Conservation (phyloP, 2,888 invertebrate species). For the Apamea anceps region DNA sequence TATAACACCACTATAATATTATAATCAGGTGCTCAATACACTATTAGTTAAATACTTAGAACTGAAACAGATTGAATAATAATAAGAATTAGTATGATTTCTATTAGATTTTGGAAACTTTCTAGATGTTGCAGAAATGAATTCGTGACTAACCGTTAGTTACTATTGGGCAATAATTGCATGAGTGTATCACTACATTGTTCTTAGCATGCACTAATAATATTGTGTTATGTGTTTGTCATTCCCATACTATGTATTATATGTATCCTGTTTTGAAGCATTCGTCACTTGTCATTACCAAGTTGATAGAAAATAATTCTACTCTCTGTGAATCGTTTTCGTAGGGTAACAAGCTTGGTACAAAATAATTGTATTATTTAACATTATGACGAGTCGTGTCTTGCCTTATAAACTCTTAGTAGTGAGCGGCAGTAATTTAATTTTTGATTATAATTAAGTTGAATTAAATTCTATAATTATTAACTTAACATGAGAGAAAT, state of each 20-base stretch:
- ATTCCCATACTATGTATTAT: constrained; percentile 48
- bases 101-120: constrained; percentile 44
- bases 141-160: constrained; percentile 64
- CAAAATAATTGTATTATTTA: constrained; percentile 55
- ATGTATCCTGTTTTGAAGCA: constrained; percentile 24
- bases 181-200: constrained; percentile 58
- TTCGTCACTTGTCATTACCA: constrained; percentile 41
- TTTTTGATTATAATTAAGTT: constrained; percentile 40
- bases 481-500: constrained; percentile 45
- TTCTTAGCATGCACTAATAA: constrained; percentile 66
- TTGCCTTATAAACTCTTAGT: constrained; percentile 61
- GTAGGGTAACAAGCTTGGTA: constrained; percentile 54
- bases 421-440: constrained; percentile 46
- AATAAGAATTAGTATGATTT: constrained; percentile 52
- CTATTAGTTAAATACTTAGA: constrained; percentile 58
- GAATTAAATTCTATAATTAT: constrained; percentile 26
- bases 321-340: constrained; percentile 8
- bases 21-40: constrained; percentile 67
- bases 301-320: constrained; percentile 39
- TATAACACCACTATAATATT: constrained; percentile 47
- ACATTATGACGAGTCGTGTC: constrained; percentile 56
- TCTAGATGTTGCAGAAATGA: constrained; percentile 47
- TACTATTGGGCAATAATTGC: constrained; percentile 63
- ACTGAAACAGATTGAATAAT: constrained; percentile 49
- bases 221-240: constrained; percentile 43